Evolutionary conservation across 2,888 invertebrate genomes (phyloP).

Genomic region (Fissipunctia ypsillon): DNA sequence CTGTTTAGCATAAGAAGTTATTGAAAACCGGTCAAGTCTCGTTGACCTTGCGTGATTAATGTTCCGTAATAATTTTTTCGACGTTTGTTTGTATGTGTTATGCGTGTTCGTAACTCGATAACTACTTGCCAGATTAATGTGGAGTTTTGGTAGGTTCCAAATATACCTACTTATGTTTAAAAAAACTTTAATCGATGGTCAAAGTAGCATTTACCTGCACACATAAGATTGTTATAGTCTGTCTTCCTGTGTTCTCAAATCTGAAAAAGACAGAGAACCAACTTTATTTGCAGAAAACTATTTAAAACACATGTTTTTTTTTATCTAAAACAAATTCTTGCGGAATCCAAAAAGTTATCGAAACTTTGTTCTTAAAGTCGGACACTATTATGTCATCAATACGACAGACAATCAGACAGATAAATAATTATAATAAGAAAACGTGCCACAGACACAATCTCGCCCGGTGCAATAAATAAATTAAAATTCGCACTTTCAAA

Average conservation of each 20-base stretch:
- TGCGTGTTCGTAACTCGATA: constrained; percentile 4
- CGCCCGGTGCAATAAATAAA: constrained; percentile 28
- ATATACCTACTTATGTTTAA: neutral
- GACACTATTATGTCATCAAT: constrained; percentile 37
- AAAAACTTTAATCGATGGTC: neutral
- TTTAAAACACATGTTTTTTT: neutral
- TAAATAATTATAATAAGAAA: constrained; percentile 31
- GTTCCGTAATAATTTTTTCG: constrained; percentile 23
- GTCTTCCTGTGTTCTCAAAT: neutral
- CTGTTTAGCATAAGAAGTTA: constrained; percentile 42
- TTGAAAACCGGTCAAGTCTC: constrained; percentile 16
- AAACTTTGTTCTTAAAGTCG: constrained; percentile 17
- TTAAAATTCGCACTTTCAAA: constrained; percentile 23
- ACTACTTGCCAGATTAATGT: constrained; percentile 7
- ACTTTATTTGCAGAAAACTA: neutral
- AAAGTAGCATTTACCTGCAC: neutral
- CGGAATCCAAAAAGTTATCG: constrained; percentile 19
- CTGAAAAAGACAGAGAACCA: neutral
- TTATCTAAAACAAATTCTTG: too few relatives aligned
- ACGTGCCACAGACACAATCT: constrained; percentile 21
- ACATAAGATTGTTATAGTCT: too few relatives aligned
- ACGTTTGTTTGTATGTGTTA: constrained; percentile 7
- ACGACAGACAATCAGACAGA: constrained; percentile 33
- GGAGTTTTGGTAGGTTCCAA: too few relatives aligned
- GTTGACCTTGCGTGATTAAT: constrained; percentile 26